Percentiles rank a stretch among this genome's conserved stretches.
These are phyloP conservation scores for Luperina testacea DNA, from an alignment of 2,888 invertebrate species.

Conservation along the genomic window DNA sequence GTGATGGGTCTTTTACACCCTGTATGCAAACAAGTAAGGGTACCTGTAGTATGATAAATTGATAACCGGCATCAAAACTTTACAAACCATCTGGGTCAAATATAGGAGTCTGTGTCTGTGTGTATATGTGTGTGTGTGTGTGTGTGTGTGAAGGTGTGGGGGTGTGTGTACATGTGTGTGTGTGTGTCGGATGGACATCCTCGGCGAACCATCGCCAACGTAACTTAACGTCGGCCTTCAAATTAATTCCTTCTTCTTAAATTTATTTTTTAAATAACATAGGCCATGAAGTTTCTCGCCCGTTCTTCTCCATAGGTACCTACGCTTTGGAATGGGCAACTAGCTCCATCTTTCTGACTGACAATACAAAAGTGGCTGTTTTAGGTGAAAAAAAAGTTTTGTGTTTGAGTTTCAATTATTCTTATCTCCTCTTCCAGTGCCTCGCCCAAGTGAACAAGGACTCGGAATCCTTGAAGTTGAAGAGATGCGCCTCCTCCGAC, in stretches of 20 bases:
- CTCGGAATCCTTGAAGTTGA: conserved; percentile 73
- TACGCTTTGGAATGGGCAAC: background rate
- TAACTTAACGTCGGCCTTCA: too few species aligned
- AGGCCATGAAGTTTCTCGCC: background rate
- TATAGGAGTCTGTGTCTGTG: background rate
- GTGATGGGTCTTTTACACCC: too few species aligned
- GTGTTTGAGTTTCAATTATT: background rate
- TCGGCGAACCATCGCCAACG: background rate
- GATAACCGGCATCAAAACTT: background rate
- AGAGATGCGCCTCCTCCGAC: conserved; percentile 77
- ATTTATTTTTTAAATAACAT: too few species aligned
- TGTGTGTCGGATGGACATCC: too few species aligned
- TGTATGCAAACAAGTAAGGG: background rate
- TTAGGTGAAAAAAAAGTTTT: background rate
- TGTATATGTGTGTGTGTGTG: too few species aligned
- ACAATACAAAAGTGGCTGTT: background rate
- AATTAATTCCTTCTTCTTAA: too few species aligned
- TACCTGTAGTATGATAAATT: background rate
- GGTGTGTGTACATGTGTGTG: too few species aligned
- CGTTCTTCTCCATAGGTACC: background rate
- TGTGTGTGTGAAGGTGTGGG: too few species aligned
- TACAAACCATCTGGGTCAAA: background rate
- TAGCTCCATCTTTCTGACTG: background rate
- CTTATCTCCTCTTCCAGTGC: conserved; percentile 78
- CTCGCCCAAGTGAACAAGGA: conserved; percentile 74